These are phyloP conservation scores for Prionace glauca DNA, from an alignment of 2,797 vertebrate species.

Conservation along the genomic window DNA sequence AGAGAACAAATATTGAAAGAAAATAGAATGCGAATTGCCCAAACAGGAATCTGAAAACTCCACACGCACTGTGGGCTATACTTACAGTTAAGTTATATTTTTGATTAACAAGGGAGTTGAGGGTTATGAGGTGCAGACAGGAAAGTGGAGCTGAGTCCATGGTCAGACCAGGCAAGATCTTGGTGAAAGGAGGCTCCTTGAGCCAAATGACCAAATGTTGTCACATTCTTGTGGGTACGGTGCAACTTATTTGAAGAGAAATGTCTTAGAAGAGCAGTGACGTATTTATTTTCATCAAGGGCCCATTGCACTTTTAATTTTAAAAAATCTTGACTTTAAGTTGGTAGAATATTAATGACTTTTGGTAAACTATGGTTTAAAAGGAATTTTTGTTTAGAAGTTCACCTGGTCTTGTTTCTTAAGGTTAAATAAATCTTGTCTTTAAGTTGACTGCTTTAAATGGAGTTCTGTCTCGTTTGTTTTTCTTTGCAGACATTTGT, in stretches of 20 bases:
- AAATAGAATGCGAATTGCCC: neutral
- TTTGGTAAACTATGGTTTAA: neutral
- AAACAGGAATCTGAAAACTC: neutral
- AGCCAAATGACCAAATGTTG: too few relatives aligned
- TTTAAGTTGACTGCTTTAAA: neutral
- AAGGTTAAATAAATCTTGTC: neutral
- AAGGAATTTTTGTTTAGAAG: neutral
- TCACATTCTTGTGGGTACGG: neutral
- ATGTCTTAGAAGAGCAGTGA: neutral
- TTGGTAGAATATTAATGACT: neutral
- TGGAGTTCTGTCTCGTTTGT: neutral
- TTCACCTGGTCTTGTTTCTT: neutral
- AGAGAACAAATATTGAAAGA: neutral
- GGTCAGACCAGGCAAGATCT: too few relatives aligned
- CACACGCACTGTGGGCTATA: too few relatives aligned
- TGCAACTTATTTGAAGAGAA: neutral
- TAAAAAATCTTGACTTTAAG: neutral
- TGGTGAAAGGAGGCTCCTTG: too few relatives aligned
- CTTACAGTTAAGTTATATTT: too few relatives aligned
- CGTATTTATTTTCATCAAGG: neutral
- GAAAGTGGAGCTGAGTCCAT: too few relatives aligned
- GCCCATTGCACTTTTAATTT: neutral
- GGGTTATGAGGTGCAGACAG: too few relatives aligned
- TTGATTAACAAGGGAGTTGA: too few relatives aligned
- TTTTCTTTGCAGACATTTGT: constrained; percentile 73